Evolutionary conservation across 2,113 vertebrate species (phyloP), one percentile per base, ranked within the genome.

Genomic region (Panthera tigris): DNA sequence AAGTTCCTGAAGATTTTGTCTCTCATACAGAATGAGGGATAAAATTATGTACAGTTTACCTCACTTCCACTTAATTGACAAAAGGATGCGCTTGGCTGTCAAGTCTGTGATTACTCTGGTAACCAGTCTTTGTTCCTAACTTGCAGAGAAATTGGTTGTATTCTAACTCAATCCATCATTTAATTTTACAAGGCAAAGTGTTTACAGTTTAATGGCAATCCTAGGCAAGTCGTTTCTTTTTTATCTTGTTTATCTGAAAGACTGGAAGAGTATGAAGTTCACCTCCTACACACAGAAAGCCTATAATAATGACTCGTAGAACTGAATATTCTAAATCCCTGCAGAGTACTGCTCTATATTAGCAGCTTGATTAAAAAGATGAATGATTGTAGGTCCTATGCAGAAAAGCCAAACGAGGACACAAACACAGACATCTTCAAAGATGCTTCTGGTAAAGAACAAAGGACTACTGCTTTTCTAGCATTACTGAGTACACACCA

Each of bases 131-230:
- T 84, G 19, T 80, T 83, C 11, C 36, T 66, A 66, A 94, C 10
- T 25, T 87, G 52, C 33, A 73, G 65, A 91, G 48, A 95, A 81
- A 97, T 95, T 81, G 48, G 52, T 69, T 65, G 7, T 21, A 71
- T 65, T 96, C 57, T 41, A 94, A 69, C 14, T 69, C 76, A 91
- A 89, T 76, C 65, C 16, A 94, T 91, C 63, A 82, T 50, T 92
- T 94, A 80, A 18, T 78, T 81, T 95, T 69, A 87, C 25, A 96
- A 86, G n/a, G 45, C 82, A 86, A 84, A 90, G 36, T 36, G 10
- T 68, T 82, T 69, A 61, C 15, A 76, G 55, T 96, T 91, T 88
- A 88, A 74, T 85, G 57, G 27, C 21, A 84, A 84, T 74, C 27
- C 39, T 15, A 92, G 61, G 57, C 15, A 97, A 78, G 21, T 78